Percentiles rank a stretch among this genome's conserved stretches.
Evolutionary conservation across 2,888 invertebrate species (phyloP).

Genomic region (Eristalinus aeneus): DNA sequence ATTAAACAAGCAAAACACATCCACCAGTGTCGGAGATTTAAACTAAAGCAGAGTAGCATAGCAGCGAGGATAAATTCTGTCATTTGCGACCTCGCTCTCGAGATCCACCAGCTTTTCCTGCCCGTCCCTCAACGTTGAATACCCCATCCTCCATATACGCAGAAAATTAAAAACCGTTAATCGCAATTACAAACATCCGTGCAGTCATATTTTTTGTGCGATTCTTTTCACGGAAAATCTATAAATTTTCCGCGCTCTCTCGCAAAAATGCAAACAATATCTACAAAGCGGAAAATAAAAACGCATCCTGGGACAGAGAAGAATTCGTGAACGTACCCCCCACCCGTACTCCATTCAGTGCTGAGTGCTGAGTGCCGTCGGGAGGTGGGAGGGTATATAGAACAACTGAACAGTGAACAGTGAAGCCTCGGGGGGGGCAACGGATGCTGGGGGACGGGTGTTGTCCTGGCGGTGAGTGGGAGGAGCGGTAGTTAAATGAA

Average conservation of each 20-base stretch:
- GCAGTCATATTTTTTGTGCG: conserved; percentile 22
- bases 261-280: conserved; percentile 51
- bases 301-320: conserved; percentile 26
- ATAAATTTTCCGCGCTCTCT: conserved; percentile 29
- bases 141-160: conserved; percentile 29
- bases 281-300: conserved; percentile 21
- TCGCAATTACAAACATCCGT: conserved; percentile 68
- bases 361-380: background rate
- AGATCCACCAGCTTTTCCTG: too few species aligned
- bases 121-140: background rate
- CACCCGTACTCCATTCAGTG: background rate
- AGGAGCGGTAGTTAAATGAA: conserved; percentile 41
- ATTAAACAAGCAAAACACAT: background rate
- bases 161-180: conserved; percentile 69
- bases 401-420: background rate
- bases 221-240: conserved; percentile 15
- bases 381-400: background rate
- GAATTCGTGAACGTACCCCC: background rate
- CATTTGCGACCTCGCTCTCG: too few species aligned
- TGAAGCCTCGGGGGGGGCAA: background rate
- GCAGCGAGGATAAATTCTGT: background rate
- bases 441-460: background rate
- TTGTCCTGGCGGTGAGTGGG: conserved; percentile 4
- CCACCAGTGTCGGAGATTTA: background rate
- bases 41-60: background rate